Percentiles rank a stretch among this genome's conserved stretches.
Evolutionary conservation across 2,888 invertebrate genomes (phyloP).

Genomic region (Drosophila tanythrix): DNA sequence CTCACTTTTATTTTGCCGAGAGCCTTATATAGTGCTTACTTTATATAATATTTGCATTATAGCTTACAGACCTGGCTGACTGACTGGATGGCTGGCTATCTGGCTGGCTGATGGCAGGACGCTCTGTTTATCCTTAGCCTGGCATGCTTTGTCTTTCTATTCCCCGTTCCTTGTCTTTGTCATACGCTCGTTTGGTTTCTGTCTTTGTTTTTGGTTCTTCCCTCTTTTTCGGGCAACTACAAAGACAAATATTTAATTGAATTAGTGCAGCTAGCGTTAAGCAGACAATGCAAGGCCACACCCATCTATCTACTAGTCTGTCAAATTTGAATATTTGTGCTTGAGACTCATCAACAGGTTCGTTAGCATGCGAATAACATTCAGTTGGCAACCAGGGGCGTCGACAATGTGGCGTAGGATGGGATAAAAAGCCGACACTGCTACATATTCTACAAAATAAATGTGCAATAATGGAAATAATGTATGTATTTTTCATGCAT

Average conservation of each 20-base stretch:
- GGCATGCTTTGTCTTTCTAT: slow-evolving; percentile 37
- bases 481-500: not conserved
- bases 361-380: slow-evolving; percentile 56
- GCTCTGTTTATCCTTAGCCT: slow-evolving; percentile 51
- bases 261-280: slow-evolving; percentile 78
- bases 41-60: slow-evolving; percentile 75
- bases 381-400: not conserved
- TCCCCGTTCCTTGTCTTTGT: slow-evolving; percentile 48
- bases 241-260: slow-evolving; percentile 81
- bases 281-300: slow-evolving; percentile 66
- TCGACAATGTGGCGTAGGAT: not conserved
- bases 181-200: slow-evolving; percentile 61
- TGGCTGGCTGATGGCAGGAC: slow-evolving; percentile 25
- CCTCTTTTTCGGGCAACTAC: slow-evolving; percentile 57
- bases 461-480: not conserved
- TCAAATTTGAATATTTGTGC: slow-evolving; percentile 68
- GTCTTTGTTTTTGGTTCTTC: slow-evolving; percentile 41
- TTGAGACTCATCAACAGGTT: slow-evolving; percentile 75
- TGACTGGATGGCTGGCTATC: slow-evolving; percentile 9
- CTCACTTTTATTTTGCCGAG: slow-evolving; percentile 58
- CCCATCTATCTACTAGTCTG: slow-evolving; percentile 21
- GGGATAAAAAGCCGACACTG: not conserved
- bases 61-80: slow-evolving; percentile 39
- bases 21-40: slow-evolving; percentile 60
- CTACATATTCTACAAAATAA: not conserved